These are phyloP conservation scores for Gymnocheta viridis DNA, from an alignment of 2,888 invertebrate genomes.

Conservation along the genomic window DNA sequence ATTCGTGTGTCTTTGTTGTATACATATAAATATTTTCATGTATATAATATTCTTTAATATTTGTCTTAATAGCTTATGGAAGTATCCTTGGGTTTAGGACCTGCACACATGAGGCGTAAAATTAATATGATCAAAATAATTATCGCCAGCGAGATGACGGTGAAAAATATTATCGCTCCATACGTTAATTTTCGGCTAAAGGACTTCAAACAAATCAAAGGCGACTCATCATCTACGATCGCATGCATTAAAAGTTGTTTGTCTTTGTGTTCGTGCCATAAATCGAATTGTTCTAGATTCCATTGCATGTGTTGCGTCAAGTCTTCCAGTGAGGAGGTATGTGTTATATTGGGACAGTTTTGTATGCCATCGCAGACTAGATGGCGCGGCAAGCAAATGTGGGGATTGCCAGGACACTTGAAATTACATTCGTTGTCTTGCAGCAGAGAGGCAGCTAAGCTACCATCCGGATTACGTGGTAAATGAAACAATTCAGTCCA, in stretches of 20 bases:
- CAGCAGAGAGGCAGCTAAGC: constrained; percentile 89
- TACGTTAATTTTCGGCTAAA: constrained; percentile 80
- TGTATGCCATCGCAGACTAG: constrained; percentile 93
- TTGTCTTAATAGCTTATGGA: constrained; percentile 50
- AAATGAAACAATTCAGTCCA: constrained; percentile 95
- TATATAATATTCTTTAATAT: constrained; percentile 9
- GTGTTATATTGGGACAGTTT: constrained; percentile 91
- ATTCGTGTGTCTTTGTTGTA: constrained; percentile 49
- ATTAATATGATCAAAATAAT: constrained; percentile 80
- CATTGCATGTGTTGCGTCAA: constrained; percentile 85
- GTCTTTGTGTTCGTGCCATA: constrained; percentile 82
- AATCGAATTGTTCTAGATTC: constrained; percentile 84
- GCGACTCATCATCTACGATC: constrained; percentile 88
- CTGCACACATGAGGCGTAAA: constrained; percentile 79
- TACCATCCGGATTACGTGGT: constrained; percentile 91
- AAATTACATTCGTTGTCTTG: constrained; percentile 90
- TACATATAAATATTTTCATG: neutral
- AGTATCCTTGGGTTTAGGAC: constrained; percentile 68
- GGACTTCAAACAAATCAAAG: constrained; percentile 86
- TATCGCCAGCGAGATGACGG: constrained; percentile 78
- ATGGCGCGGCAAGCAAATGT: constrained; percentile 91
- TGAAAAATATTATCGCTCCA: constrained; percentile 79
- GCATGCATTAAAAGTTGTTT: constrained; percentile 81
- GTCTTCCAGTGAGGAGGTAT: constrained; percentile 81
- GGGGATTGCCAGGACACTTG: constrained; percentile 92